These are phyloP conservation scores for Erethizon dorsatum DNA, from an alignment of 2,797 vertebrate species.

Conservation along the genomic window DNA sequence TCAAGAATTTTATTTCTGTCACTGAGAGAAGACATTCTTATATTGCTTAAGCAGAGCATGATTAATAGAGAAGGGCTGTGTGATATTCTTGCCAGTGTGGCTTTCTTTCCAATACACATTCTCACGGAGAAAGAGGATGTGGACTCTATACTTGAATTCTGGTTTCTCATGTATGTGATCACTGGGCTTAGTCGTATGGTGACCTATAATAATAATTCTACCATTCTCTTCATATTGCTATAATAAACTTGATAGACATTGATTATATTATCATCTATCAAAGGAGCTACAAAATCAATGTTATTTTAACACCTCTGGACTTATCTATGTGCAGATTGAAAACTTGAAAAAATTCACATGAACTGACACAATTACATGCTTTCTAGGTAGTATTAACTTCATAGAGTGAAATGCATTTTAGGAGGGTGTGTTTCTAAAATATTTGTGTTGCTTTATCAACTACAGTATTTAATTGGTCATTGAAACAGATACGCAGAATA, in stretches of 20 bases:
- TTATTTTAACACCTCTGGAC: slow-evolving; percentile 85
- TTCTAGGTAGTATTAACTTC: slow-evolving; percentile 72
- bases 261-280: slow-evolving; percentile 87
- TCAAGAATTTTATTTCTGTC: slow-evolving; percentile 89
- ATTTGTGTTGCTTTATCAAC: slow-evolving; percentile 68
- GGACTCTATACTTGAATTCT: slow-evolving; percentile 71
- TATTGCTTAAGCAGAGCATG: slow-evolving; percentile 78
- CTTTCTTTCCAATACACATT: slow-evolving; percentile 74
- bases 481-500: slow-evolving; percentile 76
- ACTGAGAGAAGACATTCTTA: slow-evolving; percentile 86
- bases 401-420: slow-evolving; percentile 73
- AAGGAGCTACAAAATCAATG: slow-evolving; percentile 84
- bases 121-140: slow-evolving; percentile 71
- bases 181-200: slow-evolving; percentile 76
- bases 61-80: slow-evolving; percentile 81
- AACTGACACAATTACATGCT: slow-evolving; percentile 75
- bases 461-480: slow-evolving; percentile 65
- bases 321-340: slow-evolving; percentile 84
- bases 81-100: slow-evolving; percentile 72
- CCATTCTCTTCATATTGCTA: slow-evolving; percentile 85
- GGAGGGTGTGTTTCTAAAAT: slow-evolving; percentile 73
- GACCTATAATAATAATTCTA: slow-evolving; percentile 82
- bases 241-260: slow-evolving; percentile 85
- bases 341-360: slow-evolving; percentile 80
- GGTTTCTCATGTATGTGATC: slow-evolving; percentile 70